Evolutionary conservation across 2,797 vertebrate genomes (phyloP).

Genomic region (Acropternis orthonyx): DNA sequence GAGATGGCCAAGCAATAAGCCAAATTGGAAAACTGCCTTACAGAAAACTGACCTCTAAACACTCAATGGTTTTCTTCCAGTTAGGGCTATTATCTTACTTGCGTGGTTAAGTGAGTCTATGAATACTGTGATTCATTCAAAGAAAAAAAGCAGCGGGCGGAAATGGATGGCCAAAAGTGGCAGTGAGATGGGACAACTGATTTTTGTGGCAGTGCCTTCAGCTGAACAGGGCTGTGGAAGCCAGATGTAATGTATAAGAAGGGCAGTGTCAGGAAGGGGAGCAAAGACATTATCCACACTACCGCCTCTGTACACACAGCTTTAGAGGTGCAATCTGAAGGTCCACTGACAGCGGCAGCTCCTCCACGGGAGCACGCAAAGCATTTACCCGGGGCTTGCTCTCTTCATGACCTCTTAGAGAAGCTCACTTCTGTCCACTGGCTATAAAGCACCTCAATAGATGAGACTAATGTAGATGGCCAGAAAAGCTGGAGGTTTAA

Average conservation of each 20-base stretch:
- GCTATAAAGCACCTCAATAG: neutral
- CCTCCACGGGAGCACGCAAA: rapidly evolving
- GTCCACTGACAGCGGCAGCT: neutral
- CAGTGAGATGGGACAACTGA: neutral
- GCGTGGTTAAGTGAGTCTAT: neutral
- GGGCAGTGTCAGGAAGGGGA: neutral
- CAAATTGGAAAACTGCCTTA: neutral
- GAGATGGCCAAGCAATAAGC: neutral
- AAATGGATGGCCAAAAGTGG: neutral
- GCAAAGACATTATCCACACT: neutral
- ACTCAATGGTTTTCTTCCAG: neutral
- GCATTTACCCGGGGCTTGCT: neutral
- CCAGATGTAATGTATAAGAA: neutral
- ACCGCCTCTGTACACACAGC: neutral
- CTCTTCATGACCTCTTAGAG: neutral
- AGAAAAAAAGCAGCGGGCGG: neutral
- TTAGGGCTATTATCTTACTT: neutral
- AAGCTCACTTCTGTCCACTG: neutral
- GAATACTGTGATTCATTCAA: neutral
- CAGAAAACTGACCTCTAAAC: neutral
- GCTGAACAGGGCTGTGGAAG: neutral
- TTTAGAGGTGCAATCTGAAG: neutral
- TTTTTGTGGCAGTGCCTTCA: neutral
- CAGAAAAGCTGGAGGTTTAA: neutral
- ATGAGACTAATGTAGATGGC: neutral